phyloP scores from a whole-genome alignment of 2,888 invertebrate genomes.

The Helleia helle region DNA sequence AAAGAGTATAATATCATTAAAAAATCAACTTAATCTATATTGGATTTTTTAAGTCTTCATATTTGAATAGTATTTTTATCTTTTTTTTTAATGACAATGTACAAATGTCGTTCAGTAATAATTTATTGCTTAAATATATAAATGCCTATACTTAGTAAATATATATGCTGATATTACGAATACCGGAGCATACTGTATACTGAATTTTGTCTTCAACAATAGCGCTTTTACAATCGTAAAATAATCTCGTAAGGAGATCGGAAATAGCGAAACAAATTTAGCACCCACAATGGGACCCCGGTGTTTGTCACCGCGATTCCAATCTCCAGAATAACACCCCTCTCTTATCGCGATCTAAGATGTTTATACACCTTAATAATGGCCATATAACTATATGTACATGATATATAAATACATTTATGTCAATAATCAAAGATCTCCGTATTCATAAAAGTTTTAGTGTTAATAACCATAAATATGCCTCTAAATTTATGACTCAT shows the following conservation, averaged over 20 bases:
- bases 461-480: background rate
- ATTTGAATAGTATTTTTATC: no score
- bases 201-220: slow-evolving; percentile 26
- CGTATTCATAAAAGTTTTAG: background rate
- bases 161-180: no score
- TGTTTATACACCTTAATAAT: slow-evolving; percentile 41
- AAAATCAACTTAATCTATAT: no score
- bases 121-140: no score
- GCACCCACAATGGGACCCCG: slow-evolving; percentile 59
- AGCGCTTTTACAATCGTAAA: slow-evolving; percentile 55
- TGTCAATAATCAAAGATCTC: background rate
- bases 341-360: slow-evolving; percentile 49
- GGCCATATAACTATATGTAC: background rate
- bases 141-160: no score
- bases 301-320: slow-evolving; percentile 61
- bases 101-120: no score
- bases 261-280: slow-evolving; percentile 69
- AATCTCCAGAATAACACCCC: slow-evolving; percentile 49
- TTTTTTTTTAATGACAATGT: no score
- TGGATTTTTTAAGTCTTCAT: background rate
- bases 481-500: slow-evolving; percentile 24
- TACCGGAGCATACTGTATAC: slow-evolving; percentile 14
- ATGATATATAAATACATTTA: background rate
- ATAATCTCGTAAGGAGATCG: slow-evolving; percentile 64
- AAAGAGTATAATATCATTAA: no score